Evolutionary conservation across 2,797 vertebrate species (phyloP).

Genomic region (Valencia hispanica): DNA sequence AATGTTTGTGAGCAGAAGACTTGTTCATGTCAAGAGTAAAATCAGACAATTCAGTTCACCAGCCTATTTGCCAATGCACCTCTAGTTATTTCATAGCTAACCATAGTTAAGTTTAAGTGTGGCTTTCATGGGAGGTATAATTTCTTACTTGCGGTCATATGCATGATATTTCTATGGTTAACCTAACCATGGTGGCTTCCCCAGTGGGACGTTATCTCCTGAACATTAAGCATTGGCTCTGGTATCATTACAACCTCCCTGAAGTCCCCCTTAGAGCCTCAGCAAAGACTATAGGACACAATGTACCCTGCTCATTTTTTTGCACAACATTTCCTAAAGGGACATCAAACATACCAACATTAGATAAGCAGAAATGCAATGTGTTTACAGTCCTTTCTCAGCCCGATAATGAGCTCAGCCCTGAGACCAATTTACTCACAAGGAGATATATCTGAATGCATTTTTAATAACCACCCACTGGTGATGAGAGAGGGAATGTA

Average conservation of each 20-base stretch:
- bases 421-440: slow-evolving; percentile 79
- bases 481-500: slow-evolving; percentile 74
- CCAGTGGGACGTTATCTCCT: slow-evolving; percentile 53
- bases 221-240: slow-evolving; percentile 59
- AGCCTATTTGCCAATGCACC: background rate
- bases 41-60: background rate
- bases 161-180: slow-evolving; percentile 48
- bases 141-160: slow-evolving; percentile 48
- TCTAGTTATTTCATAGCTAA: slow-evolving; percentile 32
- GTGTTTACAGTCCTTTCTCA: slow-evolving; percentile 77
- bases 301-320: slow-evolving; percentile 43
- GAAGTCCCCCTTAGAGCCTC: slow-evolving; percentile 46
- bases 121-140: slow-evolving; percentile 44
- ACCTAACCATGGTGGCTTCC: slow-evolving; percentile 60
- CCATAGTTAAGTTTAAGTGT: slow-evolving; percentile 51
- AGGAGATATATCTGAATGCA: slow-evolving; percentile 78
- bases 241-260: slow-evolving; percentile 56
- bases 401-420: slow-evolving; percentile 79
- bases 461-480: slow-evolving; percentile 82
- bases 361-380: slow-evolving; percentile 68
- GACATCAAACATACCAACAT: slow-evolving; percentile 61
- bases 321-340: slow-evolving; percentile 60
- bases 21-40: slow-evolving; percentile 17
- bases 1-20: background rate
- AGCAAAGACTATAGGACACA: slow-evolving; percentile 50